Base-by-base conservation (phyloP, 2,797 vertebrate species). In the Otolemur crassicaudatus region DNA sequence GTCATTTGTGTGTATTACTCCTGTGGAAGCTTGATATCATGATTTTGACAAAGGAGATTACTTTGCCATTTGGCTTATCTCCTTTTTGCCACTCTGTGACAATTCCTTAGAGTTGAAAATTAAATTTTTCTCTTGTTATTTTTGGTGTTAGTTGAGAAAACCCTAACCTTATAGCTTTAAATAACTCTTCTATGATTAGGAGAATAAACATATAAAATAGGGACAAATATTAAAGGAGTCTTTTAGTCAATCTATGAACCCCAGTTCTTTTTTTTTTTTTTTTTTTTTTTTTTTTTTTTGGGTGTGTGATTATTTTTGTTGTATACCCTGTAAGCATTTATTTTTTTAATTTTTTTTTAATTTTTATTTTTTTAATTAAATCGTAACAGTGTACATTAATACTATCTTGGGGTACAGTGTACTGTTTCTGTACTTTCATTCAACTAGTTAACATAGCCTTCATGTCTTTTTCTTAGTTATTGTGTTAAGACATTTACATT, bases 171-270 rank as follows among this genome's bases (percentile, higher is more conserved):
- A 5, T 43, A 56, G 10, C 58, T 95, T 91, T 94, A 94, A 91
- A 56, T 77, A 91, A 73, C 27, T 94, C 60, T 73, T 70, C 43
- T 96, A n/a, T 27, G 40, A 49, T 85, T 86, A 84, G 53, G 76
- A 91, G 43, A 81, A 34, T 58, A 94, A 92, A 61, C 9, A 12
- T n/a, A 53, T 31, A 37, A 86, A 90, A 90, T 72, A 79, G 91
- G 31, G 73, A 72, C 25, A 75, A 11, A 34, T 23, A 49, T 60
- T 40, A 40, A 9, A 46, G 63, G 94, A 91, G 46, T 25, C 86
- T 61, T 94, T 94, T 31, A 61, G 20, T 5, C 20, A 86, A 3
- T 61, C 58, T 29, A 17, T 75, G 73, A 86, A 76, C n/a, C 46
- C 61, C 27, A 87, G 43, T 76, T 53, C 20, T 93, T 69, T 82